These are phyloP conservation scores for Callinectes sapidus DNA, from an alignment of 2,888 invertebrate species.

Conservation along the genomic window DNA sequence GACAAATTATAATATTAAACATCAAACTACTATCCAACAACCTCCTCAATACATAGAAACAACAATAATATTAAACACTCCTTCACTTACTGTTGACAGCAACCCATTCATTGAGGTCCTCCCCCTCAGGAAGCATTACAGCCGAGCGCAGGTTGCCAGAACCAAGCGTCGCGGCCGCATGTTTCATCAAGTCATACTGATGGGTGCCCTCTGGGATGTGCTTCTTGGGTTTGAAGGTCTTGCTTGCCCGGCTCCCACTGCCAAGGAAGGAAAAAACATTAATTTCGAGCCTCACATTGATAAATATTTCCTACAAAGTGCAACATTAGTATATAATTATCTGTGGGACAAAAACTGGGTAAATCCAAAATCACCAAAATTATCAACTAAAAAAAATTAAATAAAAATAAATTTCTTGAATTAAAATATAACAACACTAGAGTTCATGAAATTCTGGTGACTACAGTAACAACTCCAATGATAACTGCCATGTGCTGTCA, in stretches of 20 bases:
- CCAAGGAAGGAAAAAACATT: neutral
- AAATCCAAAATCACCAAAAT: too few species aligned
- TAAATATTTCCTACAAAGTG: too few species aligned
- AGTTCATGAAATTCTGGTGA: too few species aligned
- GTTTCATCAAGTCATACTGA: conserved; percentile 99
- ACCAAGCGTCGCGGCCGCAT: conserved; percentile 98
- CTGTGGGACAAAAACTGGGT: too few species aligned
- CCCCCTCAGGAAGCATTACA: conserved; percentile 97
- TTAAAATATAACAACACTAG: too few species aligned
- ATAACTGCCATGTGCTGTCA: neutral
- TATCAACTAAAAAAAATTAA: too few species aligned
- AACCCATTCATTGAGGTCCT: conserved; percentile 99
- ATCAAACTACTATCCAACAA: neutral
- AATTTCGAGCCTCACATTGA: neutral
- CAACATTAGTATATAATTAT: too few species aligned
- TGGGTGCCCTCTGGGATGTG: conserved; percentile 99
- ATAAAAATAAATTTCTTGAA: too few species aligned
- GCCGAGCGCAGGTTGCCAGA: conserved; percentile 92
- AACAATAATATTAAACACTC: neutral
- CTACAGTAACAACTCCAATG: neutral
- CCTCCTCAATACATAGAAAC: neutral
- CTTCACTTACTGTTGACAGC: conserved; percentile 96
- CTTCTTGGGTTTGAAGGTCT: conserved; percentile 99
- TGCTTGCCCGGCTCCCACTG: conserved; percentile 89
- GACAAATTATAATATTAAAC: neutral